Evolutionary conservation across 1,140 invertebrate genomes (phyloP), one percentile per base, ranked within the genome.

Genomic region (Musca domestica): DNA sequence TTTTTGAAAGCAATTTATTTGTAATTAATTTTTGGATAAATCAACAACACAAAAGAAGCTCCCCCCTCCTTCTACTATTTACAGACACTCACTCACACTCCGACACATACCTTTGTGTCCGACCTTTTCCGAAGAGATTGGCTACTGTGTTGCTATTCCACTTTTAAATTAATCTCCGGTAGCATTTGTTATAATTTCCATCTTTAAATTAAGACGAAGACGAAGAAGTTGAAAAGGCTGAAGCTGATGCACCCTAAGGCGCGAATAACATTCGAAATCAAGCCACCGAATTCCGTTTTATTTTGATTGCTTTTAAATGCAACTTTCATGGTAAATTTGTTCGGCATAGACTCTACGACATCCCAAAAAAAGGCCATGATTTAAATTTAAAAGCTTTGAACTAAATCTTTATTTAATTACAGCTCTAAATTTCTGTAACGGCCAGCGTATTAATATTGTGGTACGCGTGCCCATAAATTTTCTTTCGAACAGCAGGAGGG

Each of bases 261-360:
- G 56, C 56, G 27, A 7, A 61, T 61, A 61, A 61, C 10, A 27
- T 61, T 61, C 34, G 27, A 61, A 30, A 61, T 34, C 15, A 17
- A 25, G 48, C 48, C 48, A 20, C 48, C 20, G 20, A 20, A 51
- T 51, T 61, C 34, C 17, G 30, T 58, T 34, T 17, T 34, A 61
- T 61, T 61, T 61, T 61, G 56, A 61, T 61, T 61, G 19, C 27
- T 61, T 61, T 61, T 61, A 61, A 61, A 61, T 61, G n/a, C 15
- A 41, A 41, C 5, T 41, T 41, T 41, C 34, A 41, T 41, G 34
- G 34, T 41, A 41, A 12, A 41, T 41, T 41, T 41, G 6, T 41
- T 9, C 10, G 5, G n/a, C n/a, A n/a, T 12, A 12, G 34, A 9
- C 5, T 41, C 34, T 41, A 41, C 34, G 10, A 12, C 34, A 12